Evolutionary conservation across 2,888 invertebrate genomes (phyloP).

Genomic region (Nomada ferruginata): DNA sequence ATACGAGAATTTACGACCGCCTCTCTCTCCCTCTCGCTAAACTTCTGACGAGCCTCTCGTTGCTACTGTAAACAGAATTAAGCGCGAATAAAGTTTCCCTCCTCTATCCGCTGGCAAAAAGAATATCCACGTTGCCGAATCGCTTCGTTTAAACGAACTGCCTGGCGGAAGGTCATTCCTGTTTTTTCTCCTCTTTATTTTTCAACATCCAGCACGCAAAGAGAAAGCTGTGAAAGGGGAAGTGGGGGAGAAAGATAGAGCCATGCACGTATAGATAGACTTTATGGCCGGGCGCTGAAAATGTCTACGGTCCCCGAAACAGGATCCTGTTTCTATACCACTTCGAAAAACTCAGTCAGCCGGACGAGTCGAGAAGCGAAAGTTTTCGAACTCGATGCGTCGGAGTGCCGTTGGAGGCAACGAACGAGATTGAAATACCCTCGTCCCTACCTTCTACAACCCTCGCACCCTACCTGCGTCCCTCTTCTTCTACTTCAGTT

Average conservation of each 20-base stretch:
- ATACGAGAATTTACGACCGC: slow-evolving; percentile 46
- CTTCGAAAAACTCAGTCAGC: slow-evolving; percentile 69
- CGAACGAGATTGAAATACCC: slow-evolving; percentile 69
- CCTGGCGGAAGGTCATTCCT: slow-evolving; percentile 29
- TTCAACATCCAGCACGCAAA: slow-evolving; percentile 6
- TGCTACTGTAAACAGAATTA: slow-evolving; percentile 58
- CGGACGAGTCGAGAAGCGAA: slow-evolving; percentile 64
- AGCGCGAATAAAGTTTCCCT: slow-evolving; percentile 42
- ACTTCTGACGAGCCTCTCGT: slow-evolving; percentile 47
- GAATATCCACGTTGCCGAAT: slow-evolving; percentile 45
- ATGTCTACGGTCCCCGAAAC: slow-evolving; percentile 47
- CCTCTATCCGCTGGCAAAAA: slow-evolving; percentile 26
- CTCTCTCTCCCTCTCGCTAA: slow-evolving; percentile 10
- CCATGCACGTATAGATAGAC: not conserved
- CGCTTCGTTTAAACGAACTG: slow-evolving; percentile 64
- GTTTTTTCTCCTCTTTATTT: slow-evolving; percentile 23
- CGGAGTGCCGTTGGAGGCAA: slow-evolving; percentile 36
- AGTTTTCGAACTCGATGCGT: slow-evolving; percentile 64
- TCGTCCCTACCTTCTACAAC: slow-evolving; percentile 25
- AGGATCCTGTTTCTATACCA: slow-evolving; percentile 57
- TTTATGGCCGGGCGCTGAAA: slow-evolving; percentile 24
- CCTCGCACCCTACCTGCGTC: not conserved
- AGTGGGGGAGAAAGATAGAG: not conserved
- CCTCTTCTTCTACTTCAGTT: not conserved
- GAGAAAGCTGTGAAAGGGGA: not conserved